phyloP scores from a whole-genome alignment of 2,113 vertebrate genomes.

The Raja brachyura region DNA sequence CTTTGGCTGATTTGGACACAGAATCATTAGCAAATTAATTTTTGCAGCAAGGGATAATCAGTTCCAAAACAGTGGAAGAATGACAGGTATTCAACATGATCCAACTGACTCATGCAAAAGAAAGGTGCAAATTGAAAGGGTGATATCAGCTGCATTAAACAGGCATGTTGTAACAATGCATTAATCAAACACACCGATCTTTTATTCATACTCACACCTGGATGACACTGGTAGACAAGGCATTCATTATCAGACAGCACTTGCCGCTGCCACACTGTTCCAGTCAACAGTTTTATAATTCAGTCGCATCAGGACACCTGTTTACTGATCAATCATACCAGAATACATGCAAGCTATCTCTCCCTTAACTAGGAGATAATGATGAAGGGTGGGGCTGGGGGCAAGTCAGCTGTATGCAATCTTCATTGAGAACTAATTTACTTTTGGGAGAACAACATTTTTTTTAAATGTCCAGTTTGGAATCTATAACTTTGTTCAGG shows the following conservation, averaged over 20 bases:
- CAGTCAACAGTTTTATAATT: background rate
- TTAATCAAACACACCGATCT: background rate
- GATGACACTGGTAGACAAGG: constrained; percentile 11
- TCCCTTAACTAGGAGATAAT: background rate
- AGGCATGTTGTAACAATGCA: constrained; percentile 25
- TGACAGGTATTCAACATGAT: constrained; percentile 26
- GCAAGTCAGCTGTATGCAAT: background rate
- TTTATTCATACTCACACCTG: constrained; percentile 29
- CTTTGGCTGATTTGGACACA: background rate
- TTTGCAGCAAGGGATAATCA: background rate
- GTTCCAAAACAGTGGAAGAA: constrained; percentile 14
- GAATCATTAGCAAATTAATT: constrained; percentile 8
- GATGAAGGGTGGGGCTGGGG: background rate
- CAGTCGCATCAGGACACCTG: background rate
- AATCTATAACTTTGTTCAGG: background rate
- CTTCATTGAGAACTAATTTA: background rate
- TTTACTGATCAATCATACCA: constrained; percentile 20
- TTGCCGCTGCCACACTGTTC: background rate
- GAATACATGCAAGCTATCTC: background rate
- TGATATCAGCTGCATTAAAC: background rate
- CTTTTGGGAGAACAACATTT: background rate
- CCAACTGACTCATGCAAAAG: background rate
- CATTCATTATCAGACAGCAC: background rate
- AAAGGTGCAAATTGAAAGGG: background rate
- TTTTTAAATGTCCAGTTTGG: too few species aligned